Conservation (phyloP, 2,888 invertebrate genomes). For the Tachina grossa region DNA sequence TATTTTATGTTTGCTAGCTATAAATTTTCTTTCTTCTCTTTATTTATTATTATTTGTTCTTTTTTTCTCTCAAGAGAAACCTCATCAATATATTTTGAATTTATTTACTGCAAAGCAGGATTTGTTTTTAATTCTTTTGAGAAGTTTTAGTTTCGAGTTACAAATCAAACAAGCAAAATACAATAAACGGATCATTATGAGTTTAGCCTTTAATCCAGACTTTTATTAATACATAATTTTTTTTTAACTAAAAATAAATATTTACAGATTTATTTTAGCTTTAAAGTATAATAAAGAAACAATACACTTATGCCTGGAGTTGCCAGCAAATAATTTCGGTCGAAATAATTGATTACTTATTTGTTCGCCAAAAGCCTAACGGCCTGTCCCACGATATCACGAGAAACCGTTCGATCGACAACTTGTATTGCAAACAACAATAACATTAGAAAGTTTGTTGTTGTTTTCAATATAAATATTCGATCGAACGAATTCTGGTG, state of each 20-base stretch:
- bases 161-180: constrained; percentile 9
- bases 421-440: no score
- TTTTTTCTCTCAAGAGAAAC: not conserved
- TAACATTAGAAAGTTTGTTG: no score
- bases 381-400: no score
- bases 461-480: no score
- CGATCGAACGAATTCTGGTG: no score
- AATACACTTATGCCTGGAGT: no score
- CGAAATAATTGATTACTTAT: no score
- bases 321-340: no score
- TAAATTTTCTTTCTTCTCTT: not conserved
- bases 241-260: constrained; percentile 26
- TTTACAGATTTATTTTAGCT: constrained; percentile 10
- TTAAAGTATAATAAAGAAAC: not conserved
- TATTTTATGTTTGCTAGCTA: not conserved
- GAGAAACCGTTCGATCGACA: no score
- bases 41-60: not conserved
- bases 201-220: constrained; percentile 23
- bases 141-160: constrained; percentile 35
- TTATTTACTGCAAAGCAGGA: not conserved
- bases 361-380: no score
- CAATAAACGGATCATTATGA: constrained; percentile 28
- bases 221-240: constrained; percentile 28
- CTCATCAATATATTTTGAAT: constrained; percentile 7
- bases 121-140: constrained; percentile 5